phyloP scores from a whole-genome alignment of 2,797 vertebrate genomes.

The Pristis pectinata region DNA sequence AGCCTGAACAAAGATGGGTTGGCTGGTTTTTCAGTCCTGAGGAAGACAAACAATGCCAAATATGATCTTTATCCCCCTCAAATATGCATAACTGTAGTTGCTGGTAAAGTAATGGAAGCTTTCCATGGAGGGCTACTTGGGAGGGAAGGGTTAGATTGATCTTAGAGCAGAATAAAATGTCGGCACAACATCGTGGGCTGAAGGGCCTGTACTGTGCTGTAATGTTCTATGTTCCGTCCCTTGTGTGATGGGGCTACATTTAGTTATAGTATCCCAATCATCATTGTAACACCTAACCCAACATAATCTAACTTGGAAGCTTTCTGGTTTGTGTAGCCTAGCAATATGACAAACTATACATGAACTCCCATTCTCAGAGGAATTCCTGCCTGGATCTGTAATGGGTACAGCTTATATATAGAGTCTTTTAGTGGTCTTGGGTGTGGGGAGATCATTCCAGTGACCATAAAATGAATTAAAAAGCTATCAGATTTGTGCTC shows the following conservation, averaged over 20 bases:
- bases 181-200: too few relatives aligned
- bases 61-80: neutral
- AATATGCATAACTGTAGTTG: neutral
- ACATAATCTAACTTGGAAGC: neutral
- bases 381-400: neutral
- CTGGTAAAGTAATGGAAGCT: neutral
- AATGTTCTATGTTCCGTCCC: neutral
- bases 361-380: too few relatives aligned
- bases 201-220: too few relatives aligned
- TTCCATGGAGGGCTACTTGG: too few relatives aligned
- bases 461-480: neutral
- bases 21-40: neutral
- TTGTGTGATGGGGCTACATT: neutral
- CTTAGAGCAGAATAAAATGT: too few relatives aligned
- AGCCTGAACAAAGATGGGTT: neutral
- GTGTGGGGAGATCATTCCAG: neutral
- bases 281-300: neutral
- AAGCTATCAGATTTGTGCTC: slow-evolving; percentile 18
- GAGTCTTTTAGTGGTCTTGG: too few relatives aligned
- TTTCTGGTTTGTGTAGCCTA: neutral
- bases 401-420: neutral
- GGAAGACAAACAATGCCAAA: neutral
- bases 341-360: neutral
- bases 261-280: neutral
- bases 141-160: too few relatives aligned